phyloP scores from a whole-genome alignment of 2,113 vertebrate species.

The Butastur rufipennis region DNA sequence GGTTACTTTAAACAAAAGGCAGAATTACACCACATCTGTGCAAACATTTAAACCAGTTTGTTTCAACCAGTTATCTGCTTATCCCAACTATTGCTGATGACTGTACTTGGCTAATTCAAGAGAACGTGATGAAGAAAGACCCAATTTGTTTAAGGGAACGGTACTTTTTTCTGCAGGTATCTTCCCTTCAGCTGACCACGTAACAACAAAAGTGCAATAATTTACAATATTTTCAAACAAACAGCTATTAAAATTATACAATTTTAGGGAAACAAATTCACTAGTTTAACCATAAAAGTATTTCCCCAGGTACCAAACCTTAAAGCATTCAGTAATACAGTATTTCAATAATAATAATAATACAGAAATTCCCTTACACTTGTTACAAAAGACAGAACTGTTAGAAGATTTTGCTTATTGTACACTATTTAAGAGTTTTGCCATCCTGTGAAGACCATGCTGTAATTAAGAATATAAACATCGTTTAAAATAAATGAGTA shows the following conservation, averaged over 20 bases:
- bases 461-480: background rate
- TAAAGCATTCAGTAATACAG: constrained; percentile 28
- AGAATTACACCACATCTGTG: constrained; percentile 26
- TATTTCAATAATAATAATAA: constrained; percentile 23
- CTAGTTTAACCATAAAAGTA: constrained; percentile 60
- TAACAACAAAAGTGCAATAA: constrained; percentile 69
- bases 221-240: constrained; percentile 56
- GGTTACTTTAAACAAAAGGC: background rate
- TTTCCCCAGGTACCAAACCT: constrained; percentile 24
- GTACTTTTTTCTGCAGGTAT: constrained; percentile 46
- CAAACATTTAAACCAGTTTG: constrained; percentile 15
- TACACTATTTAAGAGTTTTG: background rate
- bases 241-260: constrained; percentile 45
- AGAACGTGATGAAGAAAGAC: background rate
- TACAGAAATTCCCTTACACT: constrained; percentile 20
- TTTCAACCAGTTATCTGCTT: background rate
- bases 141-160: background rate
- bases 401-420: background rate
- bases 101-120: background rate
- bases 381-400: constrained; percentile 40
- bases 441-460: background rate
- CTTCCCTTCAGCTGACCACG: constrained; percentile 21
- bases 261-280: constrained; percentile 55
- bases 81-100: background rate
- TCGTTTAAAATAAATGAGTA: background rate